phyloP scores from a whole-genome alignment of 2,888 invertebrate species.

The Caenorhabditis auriculariae region DNA sequence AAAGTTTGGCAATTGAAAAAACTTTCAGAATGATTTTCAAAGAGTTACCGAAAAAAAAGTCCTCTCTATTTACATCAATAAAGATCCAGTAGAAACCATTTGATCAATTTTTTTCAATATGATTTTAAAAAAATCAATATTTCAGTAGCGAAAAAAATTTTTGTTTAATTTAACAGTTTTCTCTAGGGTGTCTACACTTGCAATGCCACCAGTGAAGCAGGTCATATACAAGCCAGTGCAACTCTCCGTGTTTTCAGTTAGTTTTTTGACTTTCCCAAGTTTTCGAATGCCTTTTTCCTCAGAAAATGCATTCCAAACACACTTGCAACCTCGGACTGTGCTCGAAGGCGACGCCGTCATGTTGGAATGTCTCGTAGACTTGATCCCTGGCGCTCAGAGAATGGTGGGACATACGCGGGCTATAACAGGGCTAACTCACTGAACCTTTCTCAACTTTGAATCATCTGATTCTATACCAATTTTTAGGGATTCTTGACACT shows the following conservation, averaged over 20 bases:
- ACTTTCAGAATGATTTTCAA: too few relatives aligned
- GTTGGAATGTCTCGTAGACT: slow-evolving; percentile 33
- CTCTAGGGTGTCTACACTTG: slow-evolving; percentile 37
- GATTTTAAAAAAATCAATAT: too few relatives aligned
- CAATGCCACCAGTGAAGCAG: slow-evolving; percentile 35
- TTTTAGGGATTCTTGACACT: too few relatives aligned
- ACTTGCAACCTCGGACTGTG: slow-evolving; percentile 6
- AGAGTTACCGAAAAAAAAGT: neutral
- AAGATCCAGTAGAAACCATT: neutral
- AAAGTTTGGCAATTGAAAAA: too few relatives aligned
- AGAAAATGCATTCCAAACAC: slow-evolving; percentile 16
- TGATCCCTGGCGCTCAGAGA: slow-evolving; percentile 13
- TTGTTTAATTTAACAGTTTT: too few relatives aligned
- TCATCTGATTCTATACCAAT: too few relatives aligned
- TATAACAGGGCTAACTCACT: too few relatives aligned
- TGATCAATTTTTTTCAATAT: too few relatives aligned
- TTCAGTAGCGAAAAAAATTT: too few relatives aligned
- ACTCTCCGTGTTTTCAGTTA: slow-evolving; percentile 17
- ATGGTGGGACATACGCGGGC: too few relatives aligned
- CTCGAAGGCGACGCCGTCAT: slow-evolving; percentile 13
- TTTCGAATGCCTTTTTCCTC: neutral
- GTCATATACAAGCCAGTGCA: slow-evolving; percentile 30
- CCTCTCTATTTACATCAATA: neutral
- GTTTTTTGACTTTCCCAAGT: neutral
- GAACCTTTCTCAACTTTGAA: too few relatives aligned